Percentiles rank a stretch among this genome's conserved stretches.
phyloP scores from a whole-genome alignment of 2,113 vertebrate genomes.

The Nycticorax nycticorax region DNA sequence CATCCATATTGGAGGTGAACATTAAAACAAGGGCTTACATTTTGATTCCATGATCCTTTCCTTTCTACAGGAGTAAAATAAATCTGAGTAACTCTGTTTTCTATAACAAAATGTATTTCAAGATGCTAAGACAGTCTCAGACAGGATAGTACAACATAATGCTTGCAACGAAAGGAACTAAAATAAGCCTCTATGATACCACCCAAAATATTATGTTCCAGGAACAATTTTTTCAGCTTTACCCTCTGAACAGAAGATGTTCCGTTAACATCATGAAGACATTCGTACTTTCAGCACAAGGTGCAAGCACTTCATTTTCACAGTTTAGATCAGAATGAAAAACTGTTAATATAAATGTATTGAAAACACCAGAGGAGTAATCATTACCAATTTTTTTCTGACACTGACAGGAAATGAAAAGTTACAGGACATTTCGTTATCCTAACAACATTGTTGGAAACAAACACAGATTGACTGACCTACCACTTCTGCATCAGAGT shows the following conservation, averaged over 20 bases:
- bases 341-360: neutral
- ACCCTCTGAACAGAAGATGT: neutral
- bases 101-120: neutral
- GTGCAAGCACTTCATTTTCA: neutral
- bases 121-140: neutral
- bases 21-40: neutral
- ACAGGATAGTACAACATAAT: neutral
- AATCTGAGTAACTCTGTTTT: neutral
- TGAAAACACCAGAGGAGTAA: neutral
- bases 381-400: neutral
- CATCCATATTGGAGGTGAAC: neutral
- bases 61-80: neutral
- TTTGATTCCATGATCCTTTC: neutral
- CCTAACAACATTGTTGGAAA: neutral
- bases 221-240: neutral
- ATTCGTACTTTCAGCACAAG: neutral
- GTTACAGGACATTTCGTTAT: neutral
- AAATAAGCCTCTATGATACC: neutral
- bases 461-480: neutral
- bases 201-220: neutral
- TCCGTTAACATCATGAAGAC: neutral
- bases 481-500: neutral
- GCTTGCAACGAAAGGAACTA: neutral
- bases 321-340: neutral
- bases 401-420: neutral